Conservation (phyloP, 1,140 invertebrate genomes). For the Drosophila aff. region DNA sequence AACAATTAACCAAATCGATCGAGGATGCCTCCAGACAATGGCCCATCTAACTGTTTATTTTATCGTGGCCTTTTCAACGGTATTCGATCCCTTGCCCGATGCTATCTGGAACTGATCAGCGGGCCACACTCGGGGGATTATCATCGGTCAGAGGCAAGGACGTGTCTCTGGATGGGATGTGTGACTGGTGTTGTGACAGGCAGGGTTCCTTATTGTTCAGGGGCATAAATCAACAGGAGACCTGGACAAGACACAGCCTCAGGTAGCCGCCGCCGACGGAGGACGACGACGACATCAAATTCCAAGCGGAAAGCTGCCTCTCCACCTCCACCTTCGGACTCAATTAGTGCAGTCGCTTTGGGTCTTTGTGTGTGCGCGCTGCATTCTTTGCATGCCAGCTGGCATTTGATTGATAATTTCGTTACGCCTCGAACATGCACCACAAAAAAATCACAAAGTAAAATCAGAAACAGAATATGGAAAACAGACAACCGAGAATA, state of each 20-base stretch:
- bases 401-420: conserved; percentile 82
- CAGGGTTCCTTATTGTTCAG: conserved; percentile 50
- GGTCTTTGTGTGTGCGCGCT: conserved; percentile 49
- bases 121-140: conserved; percentile 46
- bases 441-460: conserved; percentile 28
- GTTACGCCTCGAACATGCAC: conserved; percentile 72
- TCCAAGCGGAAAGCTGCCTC: conserved; percentile 52
- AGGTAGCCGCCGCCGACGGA: conserved; percentile 52
- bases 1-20: conserved; percentile 9
- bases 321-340: conserved; percentile 49
- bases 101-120: conserved; percentile 49
- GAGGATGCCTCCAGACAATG: conserved; percentile 3
- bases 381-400: conserved; percentile 78
- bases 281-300: conserved; percentile 57
- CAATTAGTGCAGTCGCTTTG: conserved; percentile 68
- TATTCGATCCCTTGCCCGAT: conserved; percentile 44
- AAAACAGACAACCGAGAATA: conserved; percentile 25
- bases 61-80: conserved; percentile 56
- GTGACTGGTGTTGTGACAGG: conserved; percentile 71
- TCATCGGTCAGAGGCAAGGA: conserved; percentile 60
- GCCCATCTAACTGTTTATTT: conserved; percentile 46
- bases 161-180: conserved; percentile 61
- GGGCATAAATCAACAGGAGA: conserved; percentile 75
- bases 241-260: conserved; percentile 51
- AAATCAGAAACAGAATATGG: conserved; percentile 46